A percentile compares a stretch with the other conserved stretches of the same genome.
phyloP scores from a whole-genome alignment of 2,888 invertebrate species.

The Autographa gamma region DNA sequence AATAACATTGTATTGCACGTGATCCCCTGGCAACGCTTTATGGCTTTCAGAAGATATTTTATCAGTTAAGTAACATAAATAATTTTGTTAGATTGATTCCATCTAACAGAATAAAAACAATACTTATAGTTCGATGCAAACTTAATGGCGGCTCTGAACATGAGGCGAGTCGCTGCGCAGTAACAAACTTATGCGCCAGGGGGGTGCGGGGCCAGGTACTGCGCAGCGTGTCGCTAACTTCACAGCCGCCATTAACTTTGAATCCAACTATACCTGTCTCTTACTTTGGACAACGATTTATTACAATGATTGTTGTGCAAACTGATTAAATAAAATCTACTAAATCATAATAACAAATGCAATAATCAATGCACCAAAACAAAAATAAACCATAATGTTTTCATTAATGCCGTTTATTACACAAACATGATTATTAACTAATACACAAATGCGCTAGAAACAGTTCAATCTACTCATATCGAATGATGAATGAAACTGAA shows the following conservation, averaged over 20 bases:
- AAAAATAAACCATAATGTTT: not conserved
- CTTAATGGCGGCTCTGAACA: no score
- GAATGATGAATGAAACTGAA: not conserved
- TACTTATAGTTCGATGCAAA: no score
- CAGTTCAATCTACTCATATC: not conserved
- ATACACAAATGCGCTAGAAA: constrained; percentile 4
- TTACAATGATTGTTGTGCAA: no score
- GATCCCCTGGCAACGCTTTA: constrained; percentile 11
- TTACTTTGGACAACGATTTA: no score
- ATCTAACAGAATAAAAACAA: no score
- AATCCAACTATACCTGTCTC: no score
- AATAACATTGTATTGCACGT: constrained; percentile 21
- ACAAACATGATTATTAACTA: not conserved
- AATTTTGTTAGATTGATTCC: not conserved
- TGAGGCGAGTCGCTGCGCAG: no score
- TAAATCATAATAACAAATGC: not conserved
- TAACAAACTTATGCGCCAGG: no score
- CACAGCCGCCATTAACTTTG: no score
- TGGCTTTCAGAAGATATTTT: constrained; percentile 49
- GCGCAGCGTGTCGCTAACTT: no score
- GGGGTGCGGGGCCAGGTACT: no score
- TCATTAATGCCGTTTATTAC: not conserved
- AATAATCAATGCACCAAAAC: not conserved
- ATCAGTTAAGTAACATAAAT: constrained; percentile 34
- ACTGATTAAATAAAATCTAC: not conserved